Conservation (phyloP, 2,797 vertebrate genomes). For the Muscicapa comitata region DNA sequence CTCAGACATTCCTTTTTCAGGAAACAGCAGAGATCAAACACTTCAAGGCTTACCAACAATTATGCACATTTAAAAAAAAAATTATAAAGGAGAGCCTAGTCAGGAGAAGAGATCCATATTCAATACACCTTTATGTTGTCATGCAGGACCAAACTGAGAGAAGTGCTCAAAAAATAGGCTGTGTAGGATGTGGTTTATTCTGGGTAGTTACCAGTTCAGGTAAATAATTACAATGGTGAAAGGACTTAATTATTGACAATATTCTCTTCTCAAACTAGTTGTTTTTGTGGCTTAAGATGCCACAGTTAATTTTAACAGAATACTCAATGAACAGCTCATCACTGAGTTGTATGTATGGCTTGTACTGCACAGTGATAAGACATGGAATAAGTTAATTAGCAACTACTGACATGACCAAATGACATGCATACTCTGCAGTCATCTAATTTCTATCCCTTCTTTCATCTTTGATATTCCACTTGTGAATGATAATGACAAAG, state of each 20-base stretch:
- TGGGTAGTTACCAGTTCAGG: not conserved
- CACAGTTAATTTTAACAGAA: not conserved
- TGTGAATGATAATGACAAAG: constrained; percentile 16
- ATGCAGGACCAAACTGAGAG: not conserved
- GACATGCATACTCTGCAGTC: not conserved
- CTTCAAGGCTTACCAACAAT: not conserved
- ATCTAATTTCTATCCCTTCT: not conserved
- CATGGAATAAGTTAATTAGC: constrained; percentile 21
- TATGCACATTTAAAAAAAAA: not conserved
- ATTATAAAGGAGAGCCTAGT: not conserved
- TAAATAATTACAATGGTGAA: not conserved
- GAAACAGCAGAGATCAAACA: not conserved
- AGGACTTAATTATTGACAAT: not conserved
- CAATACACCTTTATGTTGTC: not conserved
- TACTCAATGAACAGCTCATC: not conserved
- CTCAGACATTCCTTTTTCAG: not conserved
- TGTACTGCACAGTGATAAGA: not conserved
- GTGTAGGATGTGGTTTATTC: not conserved
- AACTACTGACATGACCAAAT: constrained; percentile 31
- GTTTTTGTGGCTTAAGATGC: not conserved
- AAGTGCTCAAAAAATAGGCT: not conserved
- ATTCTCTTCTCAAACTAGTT: not conserved
- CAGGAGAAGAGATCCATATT: not conserved
- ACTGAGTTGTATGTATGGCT: not conserved
- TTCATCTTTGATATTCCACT: constrained; percentile 30